A percentile compares a stretch with the other conserved stretches of the same genome.
These are phyloP conservation scores for Monarcha castaneiventris DNA, from an alignment of 2,113 vertebrate genomes.

Conservation along the genomic window DNA sequence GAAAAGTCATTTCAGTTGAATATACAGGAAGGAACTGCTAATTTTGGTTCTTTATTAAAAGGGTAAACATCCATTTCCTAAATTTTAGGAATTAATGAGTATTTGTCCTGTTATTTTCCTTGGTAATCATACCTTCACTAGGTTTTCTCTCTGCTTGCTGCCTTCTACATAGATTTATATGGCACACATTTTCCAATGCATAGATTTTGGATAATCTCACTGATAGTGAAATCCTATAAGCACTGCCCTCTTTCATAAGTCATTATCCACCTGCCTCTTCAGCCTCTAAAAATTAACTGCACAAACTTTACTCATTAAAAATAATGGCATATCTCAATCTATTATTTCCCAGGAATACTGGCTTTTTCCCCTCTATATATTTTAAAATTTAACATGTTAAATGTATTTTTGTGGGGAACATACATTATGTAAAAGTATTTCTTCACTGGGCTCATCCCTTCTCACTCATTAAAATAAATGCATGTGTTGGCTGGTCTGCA, in stretches of 20 bases:
- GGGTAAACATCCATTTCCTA: background rate
- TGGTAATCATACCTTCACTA: background rate
- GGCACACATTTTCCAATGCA: background rate
- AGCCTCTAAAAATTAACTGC: background rate
- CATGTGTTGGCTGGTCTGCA: background rate
- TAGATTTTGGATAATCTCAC: background rate
- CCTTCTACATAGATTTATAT: background rate
- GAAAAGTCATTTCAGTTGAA: background rate
- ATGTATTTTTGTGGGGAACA: background rate
- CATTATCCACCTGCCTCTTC: background rate
- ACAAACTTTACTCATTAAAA: background rate
- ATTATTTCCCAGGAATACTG: background rate
- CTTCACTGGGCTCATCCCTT: background rate
- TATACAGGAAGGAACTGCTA: background rate
- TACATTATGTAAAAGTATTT: background rate
- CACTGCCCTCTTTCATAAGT: background rate
- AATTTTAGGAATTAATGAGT: background rate
- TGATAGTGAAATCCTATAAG: background rate
- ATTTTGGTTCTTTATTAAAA: background rate
- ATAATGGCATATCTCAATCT: background rate
- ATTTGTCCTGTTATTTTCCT: background rate
- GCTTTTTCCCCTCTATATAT: background rate
- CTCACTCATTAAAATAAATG: background rate
- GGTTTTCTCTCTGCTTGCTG: background rate
- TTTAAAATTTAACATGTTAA: background rate